These are phyloP conservation scores for Candidula unifasciata DNA, from an alignment of 2,888 invertebrate genomes.

Conservation along the genomic window DNA sequence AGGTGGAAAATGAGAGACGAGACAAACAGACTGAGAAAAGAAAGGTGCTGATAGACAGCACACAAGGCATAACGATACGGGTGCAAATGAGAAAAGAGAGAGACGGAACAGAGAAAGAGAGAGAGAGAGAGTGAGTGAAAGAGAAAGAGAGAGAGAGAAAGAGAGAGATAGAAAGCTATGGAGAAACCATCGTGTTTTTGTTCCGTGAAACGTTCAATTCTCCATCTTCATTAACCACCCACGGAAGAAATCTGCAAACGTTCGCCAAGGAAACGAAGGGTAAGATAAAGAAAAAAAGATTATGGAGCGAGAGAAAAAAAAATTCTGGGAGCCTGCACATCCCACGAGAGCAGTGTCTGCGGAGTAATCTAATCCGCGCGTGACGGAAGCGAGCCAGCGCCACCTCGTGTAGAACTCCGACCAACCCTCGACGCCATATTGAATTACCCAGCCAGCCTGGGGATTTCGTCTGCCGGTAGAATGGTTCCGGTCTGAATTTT, in stretches of 20 bases:
- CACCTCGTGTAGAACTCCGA: constrained; percentile 34
- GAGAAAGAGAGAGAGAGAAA: background rate
- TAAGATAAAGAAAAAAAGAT: background rate
- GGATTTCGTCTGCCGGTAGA: constrained; percentile 44
- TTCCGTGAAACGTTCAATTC: background rate
- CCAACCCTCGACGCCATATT: constrained; percentile 49
- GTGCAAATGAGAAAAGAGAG: too few relatives aligned
- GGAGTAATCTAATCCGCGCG: constrained; percentile 50
- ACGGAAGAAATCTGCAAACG: constrained; percentile 1
- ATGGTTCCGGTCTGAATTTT: constrained; percentile 49
- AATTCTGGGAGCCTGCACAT: constrained; percentile 14
- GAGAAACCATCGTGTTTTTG: background rate
- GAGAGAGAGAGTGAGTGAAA: background rate
- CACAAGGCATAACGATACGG: too few relatives aligned
- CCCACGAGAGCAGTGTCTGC: constrained; percentile 35
- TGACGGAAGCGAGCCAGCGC: constrained; percentile 46
- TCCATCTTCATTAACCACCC: background rate
- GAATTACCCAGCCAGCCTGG: constrained; percentile 43
- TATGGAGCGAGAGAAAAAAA: background rate
- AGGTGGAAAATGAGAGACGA: background rate
- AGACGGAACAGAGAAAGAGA: background rate
- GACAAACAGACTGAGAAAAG: background rate
- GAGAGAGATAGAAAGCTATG: background rate
- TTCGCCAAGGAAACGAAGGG: background rate
- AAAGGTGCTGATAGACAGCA: too few relatives aligned